Evolutionary conservation across 2,113 vertebrate genomes (phyloP).

Genomic region (Dromiciops gliroides): DNA sequence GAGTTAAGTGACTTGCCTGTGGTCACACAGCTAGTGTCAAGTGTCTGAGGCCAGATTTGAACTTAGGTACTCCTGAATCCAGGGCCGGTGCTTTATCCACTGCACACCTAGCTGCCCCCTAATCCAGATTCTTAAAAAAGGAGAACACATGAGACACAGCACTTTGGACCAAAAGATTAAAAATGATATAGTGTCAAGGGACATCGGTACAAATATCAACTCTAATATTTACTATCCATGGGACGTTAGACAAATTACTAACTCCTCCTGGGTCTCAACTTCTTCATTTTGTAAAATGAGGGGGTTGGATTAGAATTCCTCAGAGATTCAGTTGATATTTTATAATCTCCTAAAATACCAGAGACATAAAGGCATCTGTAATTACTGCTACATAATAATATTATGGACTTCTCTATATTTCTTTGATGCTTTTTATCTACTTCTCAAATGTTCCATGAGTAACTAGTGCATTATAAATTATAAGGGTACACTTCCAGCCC

Average conservation of each 20-base stretch:
- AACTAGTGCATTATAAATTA: not conserved
- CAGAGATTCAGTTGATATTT: not conserved
- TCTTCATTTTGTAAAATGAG: not conserved
- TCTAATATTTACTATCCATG: not conserved
- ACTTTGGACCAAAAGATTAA: not conserved
- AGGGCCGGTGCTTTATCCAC: too few relatives aligned
- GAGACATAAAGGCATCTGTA: not conserved
- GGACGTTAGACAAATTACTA: not conserved
- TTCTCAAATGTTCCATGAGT: not conserved
- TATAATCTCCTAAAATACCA: not conserved
- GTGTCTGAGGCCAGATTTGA: too few relatives aligned
- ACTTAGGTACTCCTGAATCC: too few relatives aligned
- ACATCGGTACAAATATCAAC: not conserved
- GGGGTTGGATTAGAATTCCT: not conserved
- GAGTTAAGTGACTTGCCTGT: too few relatives aligned
- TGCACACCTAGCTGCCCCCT: too few relatives aligned
- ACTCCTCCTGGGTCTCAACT: not conserved
- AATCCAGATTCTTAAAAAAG: not conserved
- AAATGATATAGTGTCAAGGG: not conserved
- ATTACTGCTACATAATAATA: not conserved
- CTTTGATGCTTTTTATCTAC: not conserved
- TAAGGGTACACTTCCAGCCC: not conserved
- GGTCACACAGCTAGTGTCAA: too few relatives aligned
- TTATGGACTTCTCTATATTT: not conserved
- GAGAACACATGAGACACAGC: not conserved